A percentile compares a stretch with the other conserved stretches of the same genome.
Conservation (phyloP, 2,797 vertebrate species). For the Labeo calbasu region DNA sequence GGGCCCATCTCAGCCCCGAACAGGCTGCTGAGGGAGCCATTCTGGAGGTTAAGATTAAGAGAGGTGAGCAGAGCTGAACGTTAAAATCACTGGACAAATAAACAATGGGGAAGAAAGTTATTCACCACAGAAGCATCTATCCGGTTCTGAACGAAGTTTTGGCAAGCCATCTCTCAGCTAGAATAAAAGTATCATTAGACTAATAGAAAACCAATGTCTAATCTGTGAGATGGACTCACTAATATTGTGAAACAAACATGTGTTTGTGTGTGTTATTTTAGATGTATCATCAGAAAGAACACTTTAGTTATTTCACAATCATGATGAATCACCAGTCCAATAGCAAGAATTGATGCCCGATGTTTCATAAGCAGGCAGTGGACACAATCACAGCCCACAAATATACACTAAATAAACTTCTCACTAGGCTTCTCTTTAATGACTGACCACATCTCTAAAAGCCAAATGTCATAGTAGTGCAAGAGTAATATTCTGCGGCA, state of each 20-base stretch:
- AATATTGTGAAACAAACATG: neutral
- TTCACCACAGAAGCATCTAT: neutral
- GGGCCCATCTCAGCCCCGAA: slow-evolving; percentile 18
- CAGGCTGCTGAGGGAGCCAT: slow-evolving; percentile 29
- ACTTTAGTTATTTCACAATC: neutral
- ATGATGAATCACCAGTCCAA: neutral
- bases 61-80: slow-evolving; percentile 34
- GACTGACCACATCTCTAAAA: neutral
- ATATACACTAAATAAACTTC: neutral
- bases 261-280: neutral
- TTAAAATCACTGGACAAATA: slow-evolving; percentile 58
- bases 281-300: neutral
- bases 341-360: neutral
- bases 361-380: neutral
- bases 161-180: neutral
- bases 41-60: slow-evolving; percentile 17
- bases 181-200: too few species aligned
- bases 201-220: neutral
- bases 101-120: slow-evolving; percentile 12
- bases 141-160: neutral
- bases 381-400: neutral
- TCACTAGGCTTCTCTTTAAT: neutral
- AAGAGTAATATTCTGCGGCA: neutral
- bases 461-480: neutral
- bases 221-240: neutral